Evolutionary conservation across 1,140 invertebrate species (phyloP), one percentile per base, ranked within the genome.

Genomic region (Lucilia sericata): DNA sequence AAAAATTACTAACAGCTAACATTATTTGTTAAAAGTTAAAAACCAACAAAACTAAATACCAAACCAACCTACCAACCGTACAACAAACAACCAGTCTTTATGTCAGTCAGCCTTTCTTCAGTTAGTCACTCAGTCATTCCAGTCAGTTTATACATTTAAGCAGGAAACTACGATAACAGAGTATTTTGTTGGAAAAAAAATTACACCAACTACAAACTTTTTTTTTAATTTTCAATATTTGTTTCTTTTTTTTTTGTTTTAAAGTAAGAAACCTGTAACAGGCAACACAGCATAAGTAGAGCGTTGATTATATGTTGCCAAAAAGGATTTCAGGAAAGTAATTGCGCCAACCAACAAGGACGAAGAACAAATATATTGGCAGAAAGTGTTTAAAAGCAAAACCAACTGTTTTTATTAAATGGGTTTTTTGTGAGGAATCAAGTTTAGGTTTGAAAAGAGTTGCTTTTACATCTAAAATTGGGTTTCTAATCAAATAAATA

Each of bases 251-350:
- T 70, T 21, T 19, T n/a, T 21, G 65, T 25, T 70, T 5, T 10
- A 70, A 17, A 21, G 17, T 55, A 55, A 55, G 51, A 70, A 70
- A 70, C 65, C 19, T 70, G 65, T 21, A 70, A 70, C 21, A 21
- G 19, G 21, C 65, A 82, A 51, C 47, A 30, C 19, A 82, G 17
- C 47, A 30, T 25, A 82, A 82, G 47, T 82, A 13, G 80, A 21
- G 80, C 47, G 47, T 55, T 81, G 80, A 82, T 81, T 81, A 81
- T 55, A 81, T 47, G 78, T 81, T 81, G 80, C 80, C 47, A 55
- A 82, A 80, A 82, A 81, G 42, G 21, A 49, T 17, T 51, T 7
- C 51, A 82, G 12, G 9, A 80, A 12, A 25, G 42, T 25, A 78
- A 78, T 3, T 2, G 25, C 25, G 25, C 25, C 42, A 8, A 42